Conservation (phyloP, 2,113 vertebrate genomes). For the Xerus inauris region DNA sequence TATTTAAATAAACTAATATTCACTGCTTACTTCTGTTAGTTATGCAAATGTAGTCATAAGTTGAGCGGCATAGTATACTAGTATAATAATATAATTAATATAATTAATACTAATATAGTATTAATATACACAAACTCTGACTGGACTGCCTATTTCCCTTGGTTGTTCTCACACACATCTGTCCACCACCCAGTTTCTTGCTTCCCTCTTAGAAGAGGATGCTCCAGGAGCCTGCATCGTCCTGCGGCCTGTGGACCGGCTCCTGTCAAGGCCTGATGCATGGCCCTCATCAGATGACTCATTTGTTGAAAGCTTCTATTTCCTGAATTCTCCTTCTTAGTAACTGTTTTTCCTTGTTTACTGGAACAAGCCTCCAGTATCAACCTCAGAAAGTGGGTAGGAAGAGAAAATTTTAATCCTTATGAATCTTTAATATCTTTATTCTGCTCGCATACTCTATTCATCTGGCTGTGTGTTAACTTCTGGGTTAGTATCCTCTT, state of each 20-base stretch:
- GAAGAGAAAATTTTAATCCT: neutral
- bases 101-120: too few species aligned
- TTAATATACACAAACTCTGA: too few species aligned
- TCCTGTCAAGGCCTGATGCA: neutral
- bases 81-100: too few species aligned
- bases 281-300: neutral
- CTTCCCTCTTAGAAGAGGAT: neutral
- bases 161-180: neutral
- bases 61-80: neutral
- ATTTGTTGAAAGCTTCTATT: neutral
- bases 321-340: neutral
- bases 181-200: neutral
- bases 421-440: neutral
- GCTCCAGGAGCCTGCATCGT: neutral
- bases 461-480: neutral
- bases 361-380: neutral
- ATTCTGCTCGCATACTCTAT: neutral
- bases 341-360: neutral
- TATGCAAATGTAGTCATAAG: neutral
- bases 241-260: neutral
- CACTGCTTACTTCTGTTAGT: neutral
- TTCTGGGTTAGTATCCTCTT: neutral
- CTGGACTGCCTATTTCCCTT: neutral
- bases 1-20: slow-evolving; percentile 13
- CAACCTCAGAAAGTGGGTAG: neutral